A percentile compares a stretch with the other conserved stretches of the same genome.
Evolutionary conservation across 2,113 vertebrate genomes (phyloP).

Genomic region (Dipodomys merriami): DNA sequence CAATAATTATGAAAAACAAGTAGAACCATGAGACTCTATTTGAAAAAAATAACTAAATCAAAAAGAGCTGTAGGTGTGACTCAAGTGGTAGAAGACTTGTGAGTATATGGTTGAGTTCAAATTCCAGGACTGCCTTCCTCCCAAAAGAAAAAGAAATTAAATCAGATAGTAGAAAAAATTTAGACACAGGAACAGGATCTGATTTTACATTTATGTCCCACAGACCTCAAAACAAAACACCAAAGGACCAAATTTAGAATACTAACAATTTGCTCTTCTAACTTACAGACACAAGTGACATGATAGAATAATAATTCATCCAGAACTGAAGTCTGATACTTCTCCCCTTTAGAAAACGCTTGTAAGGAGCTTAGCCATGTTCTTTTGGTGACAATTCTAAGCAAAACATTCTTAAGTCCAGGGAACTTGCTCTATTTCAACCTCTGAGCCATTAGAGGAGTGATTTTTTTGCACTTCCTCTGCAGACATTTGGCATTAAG

Average conservation of each 20-base stretch:
- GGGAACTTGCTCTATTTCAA: not conserved
- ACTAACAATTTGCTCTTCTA: not conserved
- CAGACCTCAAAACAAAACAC: conserved; percentile 35
- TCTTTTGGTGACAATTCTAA: not conserved
- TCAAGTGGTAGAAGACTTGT: no score
- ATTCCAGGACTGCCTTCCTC: no score
- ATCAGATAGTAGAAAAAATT: no score
- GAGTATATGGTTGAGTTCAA: no score
- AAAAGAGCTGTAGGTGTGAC: no score
- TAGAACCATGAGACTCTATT: not conserved
- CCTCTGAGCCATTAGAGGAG: not conserved
- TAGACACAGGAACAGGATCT: no score
- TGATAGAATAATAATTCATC: not conserved
- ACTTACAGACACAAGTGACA: not conserved
- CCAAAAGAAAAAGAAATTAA: no score
- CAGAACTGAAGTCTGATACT: not conserved
- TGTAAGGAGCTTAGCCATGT: not conserved
- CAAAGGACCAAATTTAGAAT: conserved; percentile 14
- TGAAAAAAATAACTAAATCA: no score
- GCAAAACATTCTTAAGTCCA: not conserved
- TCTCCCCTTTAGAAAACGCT: not conserved
- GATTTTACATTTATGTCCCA: not conserved
- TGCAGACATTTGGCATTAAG: no score
- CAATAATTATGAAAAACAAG: not conserved
- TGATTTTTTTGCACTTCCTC: no score